phyloP scores from a whole-genome alignment of 2,797 vertebrate species.

The Typhlichthys eigenmanni region DNA sequence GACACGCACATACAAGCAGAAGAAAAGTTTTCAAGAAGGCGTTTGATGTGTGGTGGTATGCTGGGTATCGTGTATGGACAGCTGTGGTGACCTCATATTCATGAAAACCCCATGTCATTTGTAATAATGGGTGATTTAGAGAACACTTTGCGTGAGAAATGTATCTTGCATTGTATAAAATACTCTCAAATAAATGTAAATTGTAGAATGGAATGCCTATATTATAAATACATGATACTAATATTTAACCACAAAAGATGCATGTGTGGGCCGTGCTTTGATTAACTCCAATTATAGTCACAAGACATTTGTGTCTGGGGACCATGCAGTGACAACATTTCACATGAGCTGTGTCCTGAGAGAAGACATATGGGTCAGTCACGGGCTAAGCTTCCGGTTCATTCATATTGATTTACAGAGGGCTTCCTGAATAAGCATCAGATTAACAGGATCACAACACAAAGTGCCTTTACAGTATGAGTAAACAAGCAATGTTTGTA shows the following conservation, averaged over 20 bases:
- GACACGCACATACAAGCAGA: constrained; percentile 1
- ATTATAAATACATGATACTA: constrained; percentile 36
- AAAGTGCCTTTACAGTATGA: constrained; percentile 1
- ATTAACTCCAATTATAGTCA: constrained; percentile 40
- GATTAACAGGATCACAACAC: background rate
- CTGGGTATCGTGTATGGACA: constrained; percentile 5
- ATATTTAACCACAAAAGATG: constrained; percentile 38
- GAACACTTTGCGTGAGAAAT: too few species aligned
- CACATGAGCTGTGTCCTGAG: constrained; percentile 5
- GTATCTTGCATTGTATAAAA: background rate
- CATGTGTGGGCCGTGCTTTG: constrained; percentile 21
- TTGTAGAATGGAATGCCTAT: constrained; percentile 20
- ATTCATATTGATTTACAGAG: background rate
- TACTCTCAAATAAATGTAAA: constrained; percentile 11
- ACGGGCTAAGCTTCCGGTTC: background rate
- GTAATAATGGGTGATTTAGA: too few species aligned
- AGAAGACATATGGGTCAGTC: too few species aligned
- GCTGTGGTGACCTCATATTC: background rate
- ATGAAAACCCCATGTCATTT: too few species aligned
- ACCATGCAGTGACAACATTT: constrained; percentile 8
- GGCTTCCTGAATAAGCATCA: background rate
- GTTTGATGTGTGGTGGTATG: constrained; percentile 22
- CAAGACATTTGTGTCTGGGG: constrained; percentile 24
- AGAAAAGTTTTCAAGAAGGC: background rate
- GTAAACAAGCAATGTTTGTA: constrained; percentile 7